Evolutionary conservation across 2,888 invertebrate species (phyloP).

Genomic region (Colletes collaris): DNA sequence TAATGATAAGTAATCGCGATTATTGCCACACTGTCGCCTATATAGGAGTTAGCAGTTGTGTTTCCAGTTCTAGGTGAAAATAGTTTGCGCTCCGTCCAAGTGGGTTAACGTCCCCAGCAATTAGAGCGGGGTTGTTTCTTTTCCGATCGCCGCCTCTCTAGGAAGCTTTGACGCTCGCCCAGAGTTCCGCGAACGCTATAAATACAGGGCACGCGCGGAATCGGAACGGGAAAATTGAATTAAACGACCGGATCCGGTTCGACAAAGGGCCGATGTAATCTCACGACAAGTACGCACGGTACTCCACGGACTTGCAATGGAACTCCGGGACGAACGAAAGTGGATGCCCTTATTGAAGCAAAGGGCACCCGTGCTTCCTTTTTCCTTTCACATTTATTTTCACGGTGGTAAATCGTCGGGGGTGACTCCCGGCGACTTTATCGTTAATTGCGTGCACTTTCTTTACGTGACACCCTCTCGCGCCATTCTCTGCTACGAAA

Average conservation of each 20-base stretch:
- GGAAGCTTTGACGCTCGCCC: conserved; percentile 28
- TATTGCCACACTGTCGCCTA: no score
- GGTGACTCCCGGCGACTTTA: background rate
- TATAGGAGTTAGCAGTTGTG: no score
- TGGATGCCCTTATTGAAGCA: conserved; percentile 36
- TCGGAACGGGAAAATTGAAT: conserved; percentile 41
- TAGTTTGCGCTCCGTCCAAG: no score
- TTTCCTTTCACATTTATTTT: conserved; percentile 40
- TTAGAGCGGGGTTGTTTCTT: background rate
- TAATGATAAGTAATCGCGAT: no score
- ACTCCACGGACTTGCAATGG: conserved; percentile 44
- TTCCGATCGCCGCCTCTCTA: background rate
- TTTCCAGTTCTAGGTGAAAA: no score
- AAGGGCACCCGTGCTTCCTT: conserved; percentile 23
- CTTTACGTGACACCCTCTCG: background rate
- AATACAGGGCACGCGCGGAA: conserved; percentile 20
- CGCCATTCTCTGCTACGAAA: no score
- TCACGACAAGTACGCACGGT: conserved; percentile 40
- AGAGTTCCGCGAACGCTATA: background rate
- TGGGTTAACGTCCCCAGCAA: background rate
- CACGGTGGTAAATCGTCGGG: conserved; percentile 25
- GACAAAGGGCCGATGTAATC: conserved; percentile 49
- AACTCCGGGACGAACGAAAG: conserved; percentile 42
- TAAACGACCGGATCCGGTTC: conserved; percentile 46
- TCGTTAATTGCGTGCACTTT: conserved; percentile 18